Base-by-base conservation (phyloP, 2,113 vertebrate genomes). In the Pongo pygmaeus region DNA sequence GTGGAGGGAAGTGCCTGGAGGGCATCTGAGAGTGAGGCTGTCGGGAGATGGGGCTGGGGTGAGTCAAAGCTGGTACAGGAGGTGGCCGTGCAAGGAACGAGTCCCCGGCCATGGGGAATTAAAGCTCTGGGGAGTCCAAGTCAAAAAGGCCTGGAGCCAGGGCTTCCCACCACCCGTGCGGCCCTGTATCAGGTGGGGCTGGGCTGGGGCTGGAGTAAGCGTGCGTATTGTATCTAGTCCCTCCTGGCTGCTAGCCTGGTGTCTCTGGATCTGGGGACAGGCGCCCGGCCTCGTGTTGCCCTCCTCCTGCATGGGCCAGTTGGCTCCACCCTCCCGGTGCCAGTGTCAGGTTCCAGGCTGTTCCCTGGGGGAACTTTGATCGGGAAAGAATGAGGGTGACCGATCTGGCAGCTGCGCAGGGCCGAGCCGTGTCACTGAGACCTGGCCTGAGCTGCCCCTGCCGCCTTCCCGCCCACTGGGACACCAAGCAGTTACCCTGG, bases 331-430 rank as follows among this genome's bases (percentile, higher is more conserved):
- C 70, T 64, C 32, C 17, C 18, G 22, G 57, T 92, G 93, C 98
- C 96, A 79, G 97, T 96, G 80, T 98, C 48, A 57, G 88, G 98
- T 98, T 98, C 97, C 94, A 50, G 92, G 96, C 97, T 79, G 55
- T 83, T 98, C 98, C 98, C 98, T 97, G 96, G 93, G 97, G 98
- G 96, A 98, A 98, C 98, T 98, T 97, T 99, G 98, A 98, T 98
- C 99, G 99, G 98, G 98, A 98, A 99, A 99, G 98, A 99, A 98
- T 99, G 98, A 98, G 91, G 98, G 97, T 96, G 91, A 96, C 97
- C 94, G 20, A 98, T 96, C 97, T 97, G 97, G 97, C 94, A 78
- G 70, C 50, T 32, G 79, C 92, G 93, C 97, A 94, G 88, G 90
- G 50, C 75, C 0, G 0, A 55, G 81, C 70, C 1, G 0, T 81